Base-by-base conservation (phyloP, 2,113 vertebrate genomes). In the Psophia crepitans region DNA sequence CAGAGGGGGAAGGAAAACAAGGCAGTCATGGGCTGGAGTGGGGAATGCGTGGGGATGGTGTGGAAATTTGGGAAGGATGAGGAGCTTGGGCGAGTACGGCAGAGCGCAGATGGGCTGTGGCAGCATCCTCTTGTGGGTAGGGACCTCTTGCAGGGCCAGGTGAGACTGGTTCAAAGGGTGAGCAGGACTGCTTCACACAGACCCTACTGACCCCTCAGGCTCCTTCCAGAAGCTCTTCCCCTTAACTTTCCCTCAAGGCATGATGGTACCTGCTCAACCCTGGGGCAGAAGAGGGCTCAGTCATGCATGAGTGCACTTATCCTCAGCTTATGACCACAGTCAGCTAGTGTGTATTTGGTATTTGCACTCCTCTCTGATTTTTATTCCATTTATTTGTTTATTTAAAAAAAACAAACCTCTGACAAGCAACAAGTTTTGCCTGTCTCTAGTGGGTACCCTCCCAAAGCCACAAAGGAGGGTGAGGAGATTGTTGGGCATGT, bases 211-310 rank as follows among this genome's bases (percentile, higher is more conserved):
- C 17, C 8, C 54, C 56, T 39, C 9, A 10, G 43, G 15, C 8
- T 80, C 13, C 26, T 66, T 63, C 30, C n/a, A 3, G 22, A 51
- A 84, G 30, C 54, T 77, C 30, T 68, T 75, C 12, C 13, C 13
- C 8, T 35, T 57, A 30, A 48, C 16, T 8, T 39, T 84, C 4
- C 28, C 58, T 16, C 41, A 81, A 74, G 41, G 32, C 8, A 14
- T 13, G 4, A 37, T 4, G 9, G 9, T 61, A 41, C 12, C 60
- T 87, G 24, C 78, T 65, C 0, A 0, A 30, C 11, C 22, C 22
- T 79, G 43, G 3, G 11, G 32, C n/a, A 56, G 48, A 90, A 57
- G 10, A 46, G 8, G 41, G 49, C 17, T 77, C 64, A 63, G 41
- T 13, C 7, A 3, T 44, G 37, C 14, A 11, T 33, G 51, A 49